A percentile compares a stretch with the other conserved stretches of the same genome.
phyloP scores from a whole-genome alignment of 2,888 invertebrate genomes.

The Apodemia hepburni region DNA sequence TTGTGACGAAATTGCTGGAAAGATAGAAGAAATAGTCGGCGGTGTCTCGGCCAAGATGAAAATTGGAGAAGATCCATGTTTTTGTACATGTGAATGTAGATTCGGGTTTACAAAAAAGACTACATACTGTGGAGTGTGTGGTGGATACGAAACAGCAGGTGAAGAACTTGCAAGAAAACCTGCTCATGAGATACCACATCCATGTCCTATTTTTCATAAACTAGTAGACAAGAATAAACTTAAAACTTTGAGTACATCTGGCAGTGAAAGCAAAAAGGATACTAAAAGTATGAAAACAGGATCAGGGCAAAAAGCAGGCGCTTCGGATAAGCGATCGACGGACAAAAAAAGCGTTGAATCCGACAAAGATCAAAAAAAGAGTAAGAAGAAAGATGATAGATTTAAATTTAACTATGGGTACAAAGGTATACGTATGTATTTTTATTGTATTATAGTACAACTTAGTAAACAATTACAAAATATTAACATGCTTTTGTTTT shows the following conservation, averaged over 20 bases:
- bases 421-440: conserved; percentile 74
- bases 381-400: conserved; percentile 53
- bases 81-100: conserved; percentile 61
- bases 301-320: conserved; percentile 36
- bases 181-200: conserved; percentile 44
- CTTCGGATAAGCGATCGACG: conserved; percentile 33
- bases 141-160: conserved; percentile 58
- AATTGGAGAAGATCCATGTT: conserved; percentile 51
- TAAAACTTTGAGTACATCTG: conserved; percentile 48
- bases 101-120: conserved; percentile 62
- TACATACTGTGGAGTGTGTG: conserved; percentile 60
- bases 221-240: conserved; percentile 50
- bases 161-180: conserved; percentile 44
- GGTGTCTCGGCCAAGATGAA: conserved; percentile 48
- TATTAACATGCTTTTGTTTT: conserved; percentile 28
- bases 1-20: conserved; percentile 42
- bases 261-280: conserved; percentile 42
- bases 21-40: conserved; percentile 49
- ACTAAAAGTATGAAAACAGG: conserved; percentile 37
- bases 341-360: conserved; percentile 48
- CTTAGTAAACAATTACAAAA: background rate
- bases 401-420: conserved; percentile 72
- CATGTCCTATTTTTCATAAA: conserved; percentile 66
- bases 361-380: conserved; percentile 52
- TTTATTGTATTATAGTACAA: conserved; percentile 14